Conservation (phyloP, 2,797 vertebrate genomes). For the Pipistrellus pipistrellus region DNA sequence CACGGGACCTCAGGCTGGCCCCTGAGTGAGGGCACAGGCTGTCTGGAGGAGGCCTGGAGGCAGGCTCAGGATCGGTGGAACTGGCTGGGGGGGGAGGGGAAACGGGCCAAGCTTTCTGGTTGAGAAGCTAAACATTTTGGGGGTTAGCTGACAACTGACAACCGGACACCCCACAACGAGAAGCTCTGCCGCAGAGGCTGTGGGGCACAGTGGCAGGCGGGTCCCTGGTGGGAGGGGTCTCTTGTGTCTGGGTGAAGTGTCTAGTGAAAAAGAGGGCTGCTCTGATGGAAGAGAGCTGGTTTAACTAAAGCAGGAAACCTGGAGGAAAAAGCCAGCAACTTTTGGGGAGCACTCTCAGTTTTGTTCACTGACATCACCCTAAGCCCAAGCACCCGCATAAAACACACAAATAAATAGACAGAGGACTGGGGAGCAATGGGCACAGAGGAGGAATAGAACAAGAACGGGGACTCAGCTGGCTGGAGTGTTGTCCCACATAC, state of each 20-base stretch:
- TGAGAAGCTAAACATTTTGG: background rate
- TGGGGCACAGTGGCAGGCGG: background rate
- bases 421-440: background rate
- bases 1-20: background rate
- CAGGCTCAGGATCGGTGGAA: background rate
- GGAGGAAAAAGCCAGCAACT: background rate
- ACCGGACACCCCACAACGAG: background rate
- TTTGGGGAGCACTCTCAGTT: background rate
- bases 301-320: background rate
- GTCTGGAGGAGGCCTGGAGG: background rate
- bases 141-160: background rate
- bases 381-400: background rate
- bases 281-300: slow-evolving; percentile 16
- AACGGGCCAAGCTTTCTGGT: background rate
- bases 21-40: background rate
- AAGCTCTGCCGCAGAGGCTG: background rate
- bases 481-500: background rate
- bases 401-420: background rate
- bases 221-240: background rate
- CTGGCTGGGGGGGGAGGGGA: background rate
- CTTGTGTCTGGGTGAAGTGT: background rate
- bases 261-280: background rate
- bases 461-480: background rate
- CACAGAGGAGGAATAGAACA: background rate
- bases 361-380: background rate